Conservation (phyloP, 1,140 invertebrate genomes). For the Marisa cornuarietis region DNA sequence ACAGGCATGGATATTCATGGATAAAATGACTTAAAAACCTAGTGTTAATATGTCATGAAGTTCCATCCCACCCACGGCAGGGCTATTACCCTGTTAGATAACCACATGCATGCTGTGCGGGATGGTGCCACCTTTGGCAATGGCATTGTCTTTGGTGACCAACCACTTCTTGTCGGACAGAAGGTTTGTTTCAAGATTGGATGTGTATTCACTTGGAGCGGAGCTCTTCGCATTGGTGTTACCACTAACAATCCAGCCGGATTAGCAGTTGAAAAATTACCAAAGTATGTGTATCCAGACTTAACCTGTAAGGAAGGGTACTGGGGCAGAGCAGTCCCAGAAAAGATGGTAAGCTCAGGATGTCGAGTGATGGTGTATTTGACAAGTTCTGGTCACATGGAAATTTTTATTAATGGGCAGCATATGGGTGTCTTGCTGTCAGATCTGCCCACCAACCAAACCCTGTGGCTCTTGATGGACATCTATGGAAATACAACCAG, state of each 20-base stretch:
- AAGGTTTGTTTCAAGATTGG: slow-evolving; percentile 58
- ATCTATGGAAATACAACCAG: slow-evolving; percentile 65
- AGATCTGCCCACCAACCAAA: slow-evolving; percentile 55
- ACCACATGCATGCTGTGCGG: slow-evolving; percentile 47
- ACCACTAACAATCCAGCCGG: slow-evolving; percentile 59
- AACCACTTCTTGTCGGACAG: slow-evolving; percentile 56
- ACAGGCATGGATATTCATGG: too few relatives aligned
- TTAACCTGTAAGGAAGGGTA: slow-evolving; percentile 59
- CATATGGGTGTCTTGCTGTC: slow-evolving; percentile 62
- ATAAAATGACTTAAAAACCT: too few relatives aligned
- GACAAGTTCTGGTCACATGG: slow-evolving; percentile 56
- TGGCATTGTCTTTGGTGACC: slow-evolving; percentile 63
- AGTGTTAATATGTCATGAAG: slow-evolving; percentile 41
- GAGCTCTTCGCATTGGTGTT: slow-evolving; percentile 63
- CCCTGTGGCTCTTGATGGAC: slow-evolving; percentile 65
- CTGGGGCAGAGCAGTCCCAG: slow-evolving; percentile 61
- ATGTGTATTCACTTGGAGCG: slow-evolving; percentile 60
- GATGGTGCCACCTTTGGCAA: slow-evolving; percentile 59
- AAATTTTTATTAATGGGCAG: slow-evolving; percentile 64
- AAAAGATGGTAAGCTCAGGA: slow-evolving; percentile 48
- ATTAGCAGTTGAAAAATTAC: slow-evolving; percentile 45
- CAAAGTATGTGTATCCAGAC: slow-evolving; percentile 62
- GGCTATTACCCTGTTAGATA: slow-evolving; percentile 47
- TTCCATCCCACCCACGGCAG: slow-evolving; percentile 59
- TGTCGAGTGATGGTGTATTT: slow-evolving; percentile 62